These are phyloP conservation scores for Centrocercus urophasianus DNA, from an alignment of 2,113 vertebrate genomes.

Conservation along the genomic window DNA sequence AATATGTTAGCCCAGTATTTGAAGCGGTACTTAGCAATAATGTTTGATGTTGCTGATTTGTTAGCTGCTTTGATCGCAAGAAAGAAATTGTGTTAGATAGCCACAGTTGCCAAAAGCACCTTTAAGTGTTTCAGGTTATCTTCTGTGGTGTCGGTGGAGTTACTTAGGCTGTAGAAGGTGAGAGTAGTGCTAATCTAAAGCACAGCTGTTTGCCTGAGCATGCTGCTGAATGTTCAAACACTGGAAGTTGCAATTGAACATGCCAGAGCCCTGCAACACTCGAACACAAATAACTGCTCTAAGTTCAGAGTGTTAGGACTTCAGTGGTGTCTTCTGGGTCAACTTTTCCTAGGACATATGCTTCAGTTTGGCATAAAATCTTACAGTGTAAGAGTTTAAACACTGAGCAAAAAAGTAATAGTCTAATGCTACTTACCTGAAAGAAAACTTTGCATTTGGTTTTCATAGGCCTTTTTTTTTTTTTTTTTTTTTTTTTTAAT, in stretches of 20 bases:
- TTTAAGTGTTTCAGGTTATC: background rate
- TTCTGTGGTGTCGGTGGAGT: background rate
- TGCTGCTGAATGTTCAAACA: background rate
- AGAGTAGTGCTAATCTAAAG: background rate
- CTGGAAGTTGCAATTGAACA: background rate
- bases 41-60: background rate
- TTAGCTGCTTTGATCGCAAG: background rate
- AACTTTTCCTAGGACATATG: background rate
- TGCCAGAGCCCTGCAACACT: background rate
- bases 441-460: background rate
- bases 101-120: background rate
- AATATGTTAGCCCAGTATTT: background rate
- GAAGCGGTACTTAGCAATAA: background rate
- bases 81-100: background rate
- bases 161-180: background rate
- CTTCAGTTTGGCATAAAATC: background rate
- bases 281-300: background rate
- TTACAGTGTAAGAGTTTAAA: background rate
- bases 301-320: background rate
- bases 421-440: background rate
- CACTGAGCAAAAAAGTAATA: background rate
- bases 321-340: background rate
- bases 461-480: background rate
- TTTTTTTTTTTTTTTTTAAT: fast-evolving
- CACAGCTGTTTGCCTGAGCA: background rate